These are phyloP conservation scores for Chanos chanos DNA, from an alignment of 2,797 vertebrate species.

Conservation along the genomic window DNA sequence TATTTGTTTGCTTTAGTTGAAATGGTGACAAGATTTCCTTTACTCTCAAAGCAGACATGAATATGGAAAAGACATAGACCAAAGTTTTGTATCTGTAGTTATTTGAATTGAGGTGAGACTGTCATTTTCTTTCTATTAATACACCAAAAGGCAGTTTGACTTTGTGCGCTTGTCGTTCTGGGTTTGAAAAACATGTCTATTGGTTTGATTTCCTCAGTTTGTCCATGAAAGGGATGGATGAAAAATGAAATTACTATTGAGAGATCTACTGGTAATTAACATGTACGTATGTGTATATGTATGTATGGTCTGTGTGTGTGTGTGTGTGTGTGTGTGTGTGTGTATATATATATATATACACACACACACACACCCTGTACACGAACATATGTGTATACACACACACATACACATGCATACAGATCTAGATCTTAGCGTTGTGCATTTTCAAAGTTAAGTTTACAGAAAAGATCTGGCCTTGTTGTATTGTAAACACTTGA, in stretches of 20 bases:
- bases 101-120: constrained; percentile 63
- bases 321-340: too few species aligned
- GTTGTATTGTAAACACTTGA: constrained; percentile 18
- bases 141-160: constrained; percentile 46
- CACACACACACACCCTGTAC: too few species aligned
- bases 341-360: constrained; percentile 74
- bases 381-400: too few species aligned
- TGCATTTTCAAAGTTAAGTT: constrained; percentile 81
- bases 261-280: constrained; percentile 77
- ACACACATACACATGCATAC: too few species aligned
- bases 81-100: constrained; percentile 80
- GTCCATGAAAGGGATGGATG: constrained; percentile 26
- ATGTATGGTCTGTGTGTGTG: too few species aligned
- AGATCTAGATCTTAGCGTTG: constrained; percentile 81
- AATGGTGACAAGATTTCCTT: constrained; percentile 50
- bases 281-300: constrained; percentile 57
- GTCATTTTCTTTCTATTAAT: constrained; percentile 44
- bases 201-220: constrained; percentile 36
- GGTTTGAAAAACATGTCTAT: constrained; percentile 35
- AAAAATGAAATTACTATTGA: constrained; percentile 70
- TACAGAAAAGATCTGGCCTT: constrained; percentile 59
- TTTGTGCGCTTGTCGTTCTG: constrained; percentile 54
- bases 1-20: constrained; percentile 39
- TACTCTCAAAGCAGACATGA: constrained; percentile 58
- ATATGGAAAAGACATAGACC: constrained; percentile 75